Conservation (phyloP, 2,797 vertebrate species). For the Perodicticus potto region DNA sequence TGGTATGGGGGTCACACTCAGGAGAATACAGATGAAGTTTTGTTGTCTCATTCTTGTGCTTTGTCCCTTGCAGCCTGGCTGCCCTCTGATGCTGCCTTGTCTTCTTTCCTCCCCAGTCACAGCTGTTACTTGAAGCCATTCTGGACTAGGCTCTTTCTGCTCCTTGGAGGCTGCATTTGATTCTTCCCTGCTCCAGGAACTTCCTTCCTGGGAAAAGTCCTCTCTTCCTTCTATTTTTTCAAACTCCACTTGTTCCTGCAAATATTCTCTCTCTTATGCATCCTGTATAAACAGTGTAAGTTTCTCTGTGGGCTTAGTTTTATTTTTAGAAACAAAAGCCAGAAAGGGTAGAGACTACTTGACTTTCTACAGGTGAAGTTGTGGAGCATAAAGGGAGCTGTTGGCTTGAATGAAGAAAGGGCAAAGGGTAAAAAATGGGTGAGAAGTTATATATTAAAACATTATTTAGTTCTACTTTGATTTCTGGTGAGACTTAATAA, state of each 20-base stretch:
- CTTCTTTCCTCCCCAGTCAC: neutral
- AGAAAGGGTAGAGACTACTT: neutral
- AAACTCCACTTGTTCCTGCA: neutral
- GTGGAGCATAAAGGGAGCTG: neutral
- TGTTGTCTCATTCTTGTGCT: neutral
- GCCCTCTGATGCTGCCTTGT: neutral
- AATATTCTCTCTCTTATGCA: neutral
- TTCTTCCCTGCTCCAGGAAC: neutral
- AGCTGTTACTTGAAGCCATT: neutral
- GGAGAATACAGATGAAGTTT: neutral
- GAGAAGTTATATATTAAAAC: neutral
- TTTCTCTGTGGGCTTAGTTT: neutral
- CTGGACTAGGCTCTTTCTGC: neutral
- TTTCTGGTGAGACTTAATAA: conserved; percentile 1
- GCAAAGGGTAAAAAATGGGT: neutral
- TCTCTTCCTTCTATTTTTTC: neutral
- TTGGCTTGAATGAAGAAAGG: neutral
- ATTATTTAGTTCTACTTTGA: neutral
- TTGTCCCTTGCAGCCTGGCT: neutral
- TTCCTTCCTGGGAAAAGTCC: neutral
- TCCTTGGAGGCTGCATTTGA: neutral
- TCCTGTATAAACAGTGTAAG: neutral
- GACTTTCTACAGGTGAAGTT: neutral
- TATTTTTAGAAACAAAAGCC: conserved; percentile 33
- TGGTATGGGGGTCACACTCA: neutral